Conservation (phyloP, 2,113 vertebrate species). For the Nematolebias whitei region DNA sequence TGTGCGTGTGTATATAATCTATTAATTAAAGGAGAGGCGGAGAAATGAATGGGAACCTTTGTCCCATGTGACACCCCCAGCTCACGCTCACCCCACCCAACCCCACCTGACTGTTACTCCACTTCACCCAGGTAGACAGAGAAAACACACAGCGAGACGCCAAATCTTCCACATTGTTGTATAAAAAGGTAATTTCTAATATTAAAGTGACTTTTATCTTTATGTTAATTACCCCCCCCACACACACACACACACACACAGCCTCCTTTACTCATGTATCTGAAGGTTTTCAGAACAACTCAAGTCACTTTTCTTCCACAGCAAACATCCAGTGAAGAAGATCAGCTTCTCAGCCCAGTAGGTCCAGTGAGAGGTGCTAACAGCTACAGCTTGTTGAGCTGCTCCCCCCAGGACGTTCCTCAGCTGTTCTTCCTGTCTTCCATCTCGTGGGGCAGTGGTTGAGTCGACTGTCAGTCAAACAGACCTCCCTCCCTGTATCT, state of each 20-base stretch:
- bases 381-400: slow-evolving; percentile 48
- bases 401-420: slow-evolving; percentile 7
- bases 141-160: slow-evolving; percentile 51
- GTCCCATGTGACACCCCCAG: slow-evolving; percentile 79
- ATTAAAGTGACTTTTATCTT: slow-evolving; percentile 80
- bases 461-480: no score
- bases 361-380: slow-evolving; percentile 28
- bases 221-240: slow-evolving; percentile 73
- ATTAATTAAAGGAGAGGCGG: slow-evolving; percentile 89
- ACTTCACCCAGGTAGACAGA: slow-evolving; percentile 33
- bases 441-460: slow-evolving; percentile 19
- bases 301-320: slow-evolving; percentile 26
- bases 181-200: slow-evolving; percentile 78
- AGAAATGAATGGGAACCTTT: slow-evolving; percentile 78
- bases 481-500: no score
- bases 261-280: slow-evolving; percentile 68
- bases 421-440: slow-evolving; percentile 20
- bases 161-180: slow-evolving; percentile 68
- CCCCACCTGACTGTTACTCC: not conserved
- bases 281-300: slow-evolving; percentile 50
- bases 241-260: no score
- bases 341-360: slow-evolving; percentile 49
- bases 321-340: slow-evolving; percentile 54
- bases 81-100: not conserved
- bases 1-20: slow-evolving; percentile 94